These are phyloP conservation scores for Tetragonula clypearis DNA, from an alignment of 1,140 invertebrate species.

Conservation along the genomic window DNA sequence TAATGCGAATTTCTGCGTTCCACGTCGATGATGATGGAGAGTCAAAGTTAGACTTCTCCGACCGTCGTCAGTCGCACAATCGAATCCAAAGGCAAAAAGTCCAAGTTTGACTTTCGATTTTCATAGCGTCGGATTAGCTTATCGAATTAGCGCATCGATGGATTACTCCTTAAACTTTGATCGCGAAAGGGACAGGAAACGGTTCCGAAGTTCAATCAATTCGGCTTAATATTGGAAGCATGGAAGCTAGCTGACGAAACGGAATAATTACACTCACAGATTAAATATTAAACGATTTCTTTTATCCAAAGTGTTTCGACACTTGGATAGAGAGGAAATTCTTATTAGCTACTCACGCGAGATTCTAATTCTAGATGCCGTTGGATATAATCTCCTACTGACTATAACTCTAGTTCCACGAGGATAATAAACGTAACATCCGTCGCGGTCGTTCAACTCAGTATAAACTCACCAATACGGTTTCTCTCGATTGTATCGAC, in stretches of 20 bases:
- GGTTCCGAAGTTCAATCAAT: conserved; percentile 22
- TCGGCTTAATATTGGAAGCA: conserved; percentile 11
- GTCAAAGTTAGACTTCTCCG: neutral
- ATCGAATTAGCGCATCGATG: conserved; percentile 42
- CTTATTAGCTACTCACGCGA: conserved; percentile 10
- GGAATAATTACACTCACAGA: neutral
- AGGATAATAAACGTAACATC: conserved; percentile 42
- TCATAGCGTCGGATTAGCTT: conserved; percentile 18
- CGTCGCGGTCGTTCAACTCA: conserved; percentile 45
- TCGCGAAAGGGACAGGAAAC: neutral
- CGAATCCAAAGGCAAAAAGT: neutral
- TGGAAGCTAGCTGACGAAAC: neutral
- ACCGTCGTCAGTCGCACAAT: neutral
- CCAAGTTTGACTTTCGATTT: neutral
- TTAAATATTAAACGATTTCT: neutral
- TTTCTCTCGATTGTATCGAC: neutral
- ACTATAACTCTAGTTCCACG: conserved; percentile 38
- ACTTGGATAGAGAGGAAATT: neutral
- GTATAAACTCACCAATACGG: neutral
- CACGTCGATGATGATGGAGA: neutral
- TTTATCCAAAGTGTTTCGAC: neutral
- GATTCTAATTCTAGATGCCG: conserved; percentile 15
- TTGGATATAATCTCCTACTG: conserved; percentile 33
- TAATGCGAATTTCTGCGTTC: neutral
- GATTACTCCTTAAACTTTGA: conserved; percentile 15